These are phyloP conservation scores for Araneus ventricosus DNA, from an alignment of 1,140 invertebrate species.

Conservation along the genomic window DNA sequence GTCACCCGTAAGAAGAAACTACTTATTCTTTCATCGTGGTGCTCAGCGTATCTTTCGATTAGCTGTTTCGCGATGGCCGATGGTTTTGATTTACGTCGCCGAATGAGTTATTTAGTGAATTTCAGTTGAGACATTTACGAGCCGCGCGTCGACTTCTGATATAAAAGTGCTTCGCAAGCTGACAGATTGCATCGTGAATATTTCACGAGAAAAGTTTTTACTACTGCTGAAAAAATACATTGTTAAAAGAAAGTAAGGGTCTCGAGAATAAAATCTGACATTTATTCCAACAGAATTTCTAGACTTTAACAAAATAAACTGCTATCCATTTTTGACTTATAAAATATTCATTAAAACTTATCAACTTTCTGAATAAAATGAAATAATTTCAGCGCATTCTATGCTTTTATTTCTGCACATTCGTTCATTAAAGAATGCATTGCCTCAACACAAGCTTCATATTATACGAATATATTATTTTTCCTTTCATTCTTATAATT, in stretches of 20 bases:
- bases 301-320: too few species aligned
- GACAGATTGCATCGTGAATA: conserved; percentile 22
- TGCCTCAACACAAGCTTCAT: too few species aligned
- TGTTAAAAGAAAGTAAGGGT: not conserved
- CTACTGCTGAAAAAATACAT: not conserved
- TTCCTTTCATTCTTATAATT: too few species aligned
- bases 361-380: too few species aligned
- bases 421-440: too few species aligned
- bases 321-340: too few species aligned
- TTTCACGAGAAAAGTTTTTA: conserved; percentile 16
- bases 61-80: not conserved
- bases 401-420: too few species aligned
- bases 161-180: not conserved
- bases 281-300: too few species aligned
- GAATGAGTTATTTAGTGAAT: conserved; percentile 44
- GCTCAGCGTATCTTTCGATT: not conserved
- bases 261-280: not conserved
- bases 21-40: not conserved
- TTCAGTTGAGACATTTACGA: conserved; percentile 40
- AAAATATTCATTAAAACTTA: too few species aligned
- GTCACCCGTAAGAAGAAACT: not conserved
- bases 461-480: too few species aligned
- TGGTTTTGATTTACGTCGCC: conserved; percentile 31
- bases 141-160: not conserved
- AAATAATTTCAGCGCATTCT: too few species aligned